Evolutionary conservation across 1,140 invertebrate genomes (phyloP), one percentile per base, ranked within the genome.

Genomic region (Neocloeon triangulifer): DNA sequence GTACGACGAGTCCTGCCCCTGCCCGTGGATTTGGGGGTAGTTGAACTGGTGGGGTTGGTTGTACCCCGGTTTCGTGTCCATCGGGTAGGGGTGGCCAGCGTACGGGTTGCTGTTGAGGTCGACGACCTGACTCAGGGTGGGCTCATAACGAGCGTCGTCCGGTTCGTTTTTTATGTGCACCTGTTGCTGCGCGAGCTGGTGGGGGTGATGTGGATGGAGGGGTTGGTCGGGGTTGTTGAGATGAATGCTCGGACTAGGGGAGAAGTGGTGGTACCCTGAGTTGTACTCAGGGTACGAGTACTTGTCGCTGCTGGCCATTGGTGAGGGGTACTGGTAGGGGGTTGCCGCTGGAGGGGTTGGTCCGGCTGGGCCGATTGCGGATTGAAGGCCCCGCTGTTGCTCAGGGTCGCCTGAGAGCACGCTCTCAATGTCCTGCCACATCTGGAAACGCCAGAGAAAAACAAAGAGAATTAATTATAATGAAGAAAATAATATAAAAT

Each of bases 391-490:
- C 25, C 37, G 6, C 38, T 38, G 12, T 36, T 43, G 25, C 37
- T 41, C 8, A 40, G 36, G 1, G 42, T 45, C 22, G 23, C 47
- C 51, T 14, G 51, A 34, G 15, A 55, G 41, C n/a, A 55, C 50
- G 34, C 49, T 53, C 41, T 55, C 52, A 25, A 55, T 53, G 36
- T 55, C 52, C 39, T 55, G 52, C 52, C 52, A 55, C 47, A 55
- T 55, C 52, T 55, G 36, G 17, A 42, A 45, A n/a, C n/a, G n/a
- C n/a, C n/a, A n/a, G n/a, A n/a, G n/a, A n/a, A n/a, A n/a, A n/a
- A n/a, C n/a, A n/a, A n/a, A n/a, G n/a, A n/a, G n/a, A n/a, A n/a
- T n/a, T n/a, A n/a, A n/a, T n/a, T n/a, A n/a, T n/a, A n/a, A n/a
- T n/a, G n/a, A n/a, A n/a, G n/a, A n/a, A n/a, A n/a, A n/a, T n/a